A percentile compares a stretch with the other conserved stretches of the same genome.
phyloP scores from a whole-genome alignment of 2,113 vertebrate species.

The Cynoglossus semilaevis region DNA sequence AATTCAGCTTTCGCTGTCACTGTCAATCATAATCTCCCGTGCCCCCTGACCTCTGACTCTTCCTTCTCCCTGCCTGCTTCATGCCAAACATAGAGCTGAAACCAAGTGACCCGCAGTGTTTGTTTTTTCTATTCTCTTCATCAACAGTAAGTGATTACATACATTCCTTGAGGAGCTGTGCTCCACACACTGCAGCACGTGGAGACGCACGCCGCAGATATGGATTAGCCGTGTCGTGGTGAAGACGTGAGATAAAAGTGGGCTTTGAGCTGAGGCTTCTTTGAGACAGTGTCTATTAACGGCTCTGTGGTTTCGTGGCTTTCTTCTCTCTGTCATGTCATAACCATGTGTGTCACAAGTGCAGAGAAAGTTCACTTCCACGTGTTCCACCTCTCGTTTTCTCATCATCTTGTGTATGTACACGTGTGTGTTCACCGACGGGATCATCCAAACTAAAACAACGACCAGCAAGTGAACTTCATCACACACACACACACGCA shows the following conservation, averaged over 20 bases:
- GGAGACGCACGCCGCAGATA: constrained; percentile 20
- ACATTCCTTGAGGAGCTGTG: constrained; percentile 28
- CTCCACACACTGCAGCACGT: constrained; percentile 19
- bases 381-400: not conserved
- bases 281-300: constrained; percentile 37
- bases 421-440: not conserved
- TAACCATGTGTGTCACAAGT: not conserved
- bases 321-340: no score
- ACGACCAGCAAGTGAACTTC: constrained; percentile 8
- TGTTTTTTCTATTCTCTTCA: constrained; percentile 35
- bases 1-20: constrained; percentile 66
- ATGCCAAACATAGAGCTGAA: constrained; percentile 41
- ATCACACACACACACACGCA: constrained; percentile 16
- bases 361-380: constrained; percentile 2
- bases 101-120: constrained; percentile 56
- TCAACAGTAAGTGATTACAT: constrained; percentile 49
- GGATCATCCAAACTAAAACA: not conserved
- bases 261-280: constrained; percentile 17
- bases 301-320: not conserved
- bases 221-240: constrained; percentile 1
- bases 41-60: constrained; percentile 49
- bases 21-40: constrained; percentile 48
- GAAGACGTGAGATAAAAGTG: not conserved
- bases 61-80: constrained; percentile 38
- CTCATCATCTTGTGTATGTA: constrained; percentile 4